Conservation (phyloP, 2,113 vertebrate genomes). For the Parus major region DNA sequence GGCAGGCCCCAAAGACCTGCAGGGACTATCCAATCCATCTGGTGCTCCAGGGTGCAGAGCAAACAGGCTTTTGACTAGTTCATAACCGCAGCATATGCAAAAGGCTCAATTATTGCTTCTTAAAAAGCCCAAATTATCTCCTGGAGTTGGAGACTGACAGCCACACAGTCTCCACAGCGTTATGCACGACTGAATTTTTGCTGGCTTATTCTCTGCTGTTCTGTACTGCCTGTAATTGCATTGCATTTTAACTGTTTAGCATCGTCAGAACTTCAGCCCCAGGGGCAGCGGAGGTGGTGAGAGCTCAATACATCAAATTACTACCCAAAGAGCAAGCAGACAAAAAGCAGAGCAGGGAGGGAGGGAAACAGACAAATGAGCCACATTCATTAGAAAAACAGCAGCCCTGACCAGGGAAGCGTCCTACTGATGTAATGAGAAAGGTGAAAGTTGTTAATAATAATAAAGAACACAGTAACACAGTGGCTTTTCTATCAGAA, state of each 20-base stretch:
- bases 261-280: neutral
- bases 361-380: constrained; percentile 4
- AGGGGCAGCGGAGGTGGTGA: constrained; percentile 13
- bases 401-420: neutral
- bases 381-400: neutral
- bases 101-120: constrained; percentile 41
- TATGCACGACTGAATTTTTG: constrained; percentile 1
- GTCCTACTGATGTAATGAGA: constrained; percentile 19
- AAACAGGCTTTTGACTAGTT: constrained; percentile 23
- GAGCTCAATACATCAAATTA: constrained; percentile 44
- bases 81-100: neutral
- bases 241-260: constrained; percentile 57
- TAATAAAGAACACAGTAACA: neutral
- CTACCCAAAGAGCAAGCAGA: constrained; percentile 16
- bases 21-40: neutral
- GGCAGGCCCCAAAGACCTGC: neutral
- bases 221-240: constrained; percentile 33
- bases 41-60: neutral
- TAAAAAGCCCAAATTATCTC: constrained; percentile 43
- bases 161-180: neutral
- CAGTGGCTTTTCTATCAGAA: neutral
- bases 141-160: constrained; percentile 7
- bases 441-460: constrained; percentile 30
- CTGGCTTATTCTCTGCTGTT: neutral
- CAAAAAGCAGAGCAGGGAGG: neutral